A percentile compares a stretch with the other conserved stretches of the same genome.
Conservation (phyloP, 2,113 vertebrate species). For the Hymenochirus boettgeri region DNA sequence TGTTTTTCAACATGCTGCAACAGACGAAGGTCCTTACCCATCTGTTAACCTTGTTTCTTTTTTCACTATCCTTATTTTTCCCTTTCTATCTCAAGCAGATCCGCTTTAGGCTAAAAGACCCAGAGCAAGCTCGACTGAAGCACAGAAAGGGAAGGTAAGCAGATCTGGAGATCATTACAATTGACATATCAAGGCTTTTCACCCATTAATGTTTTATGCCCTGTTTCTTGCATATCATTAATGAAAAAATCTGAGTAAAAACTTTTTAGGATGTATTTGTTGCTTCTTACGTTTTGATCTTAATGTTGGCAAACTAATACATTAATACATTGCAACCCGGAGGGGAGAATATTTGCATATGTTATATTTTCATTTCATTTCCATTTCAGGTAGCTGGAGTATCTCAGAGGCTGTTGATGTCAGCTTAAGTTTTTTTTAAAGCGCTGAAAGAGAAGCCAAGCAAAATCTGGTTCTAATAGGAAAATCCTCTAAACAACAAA, state of each 20-base stretch:
- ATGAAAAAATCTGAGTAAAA: conserved; percentile 91
- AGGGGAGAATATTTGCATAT: conserved; percentile 75
- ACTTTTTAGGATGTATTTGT: conserved; percentile 89
- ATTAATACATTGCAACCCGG: conserved; percentile 64
- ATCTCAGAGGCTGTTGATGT: conserved; percentile 65
- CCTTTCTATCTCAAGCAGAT: conserved; percentile 57
- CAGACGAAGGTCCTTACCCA: conserved; percentile 81
- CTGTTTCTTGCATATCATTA: conserved; percentile 90
- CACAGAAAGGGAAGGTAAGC: conserved; percentile 92
- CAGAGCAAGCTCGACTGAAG: conserved; percentile 85
- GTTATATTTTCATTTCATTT: conserved; percentile 69
- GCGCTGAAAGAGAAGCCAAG: conserved; percentile 4
- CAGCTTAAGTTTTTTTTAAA: conserved; percentile 41
- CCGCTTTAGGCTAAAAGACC: conserved; percentile 91
- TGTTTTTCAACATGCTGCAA: conserved; percentile 76
- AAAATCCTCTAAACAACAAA: conserved; percentile 16
- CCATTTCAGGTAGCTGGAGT: conserved; percentile 67
- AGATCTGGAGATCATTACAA: conserved; percentile 84
- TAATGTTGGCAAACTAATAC: conserved; percentile 81
- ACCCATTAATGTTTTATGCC: conserved; percentile 94
- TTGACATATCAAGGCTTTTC: conserved; percentile 88
- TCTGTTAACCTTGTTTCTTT: conserved; percentile 82
- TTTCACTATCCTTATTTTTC: conserved; percentile 43
- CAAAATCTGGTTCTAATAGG: conserved; percentile 19
- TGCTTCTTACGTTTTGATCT: conserved; percentile 76